Evolutionary conservation across 2,113 vertebrate species (phyloP).

Genomic region (Promerops cafer): DNA sequence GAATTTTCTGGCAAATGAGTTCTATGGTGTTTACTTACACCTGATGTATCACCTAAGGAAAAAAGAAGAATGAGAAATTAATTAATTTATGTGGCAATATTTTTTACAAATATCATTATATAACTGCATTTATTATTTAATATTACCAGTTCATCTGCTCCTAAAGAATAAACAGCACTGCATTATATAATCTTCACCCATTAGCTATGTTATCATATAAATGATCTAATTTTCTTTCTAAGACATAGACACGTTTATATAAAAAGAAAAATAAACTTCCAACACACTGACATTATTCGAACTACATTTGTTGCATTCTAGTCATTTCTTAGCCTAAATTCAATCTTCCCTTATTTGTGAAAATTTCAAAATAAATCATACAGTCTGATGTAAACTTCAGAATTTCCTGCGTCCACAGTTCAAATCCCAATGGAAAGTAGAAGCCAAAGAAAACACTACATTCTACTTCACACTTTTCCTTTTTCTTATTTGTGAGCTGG

Average conservation of each 20-base stretch:
- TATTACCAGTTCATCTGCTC: background rate
- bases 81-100: background rate
- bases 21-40: slow-evolving; percentile 52
- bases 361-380: background rate
- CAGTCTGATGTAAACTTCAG: background rate
- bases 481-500: background rate
- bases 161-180: background rate
- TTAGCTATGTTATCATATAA: background rate
- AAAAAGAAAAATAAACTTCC: background rate
- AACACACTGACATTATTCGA: background rate
- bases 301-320: background rate
- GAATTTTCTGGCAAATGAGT: slow-evolving; percentile 69
- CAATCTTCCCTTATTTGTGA: background rate
- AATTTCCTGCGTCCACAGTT: background rate
- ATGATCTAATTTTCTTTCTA: background rate
- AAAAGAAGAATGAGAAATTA: background rate
- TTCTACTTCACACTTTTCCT: background rate
- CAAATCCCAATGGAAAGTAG: slow-evolving; percentile 14
- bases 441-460: slow-evolving; percentile 15
- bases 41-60: slow-evolving; percentile 57
- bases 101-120: background rate
- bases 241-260: background rate
- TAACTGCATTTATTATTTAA: background rate
- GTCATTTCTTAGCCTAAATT: background rate
- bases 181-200: background rate